Percentiles rank a stretch among this genome's conserved stretches.
Evolutionary conservation across 2,888 invertebrate species (phyloP).

Genomic region (Smittia aterrima): DNA sequence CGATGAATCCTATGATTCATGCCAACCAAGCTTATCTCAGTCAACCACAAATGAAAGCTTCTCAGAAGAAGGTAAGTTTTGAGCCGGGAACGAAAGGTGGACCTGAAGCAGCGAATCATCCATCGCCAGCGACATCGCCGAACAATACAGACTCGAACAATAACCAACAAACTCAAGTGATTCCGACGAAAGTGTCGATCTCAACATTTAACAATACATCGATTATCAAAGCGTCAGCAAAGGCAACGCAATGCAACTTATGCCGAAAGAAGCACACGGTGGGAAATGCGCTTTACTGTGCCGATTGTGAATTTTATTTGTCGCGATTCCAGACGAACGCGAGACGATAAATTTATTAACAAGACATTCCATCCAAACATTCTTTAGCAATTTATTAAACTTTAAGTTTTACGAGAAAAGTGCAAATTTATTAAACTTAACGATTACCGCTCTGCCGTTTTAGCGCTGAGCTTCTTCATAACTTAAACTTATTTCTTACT

Average conservation of each 20-base stretch:
- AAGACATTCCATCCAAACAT: conserved; percentile 31
- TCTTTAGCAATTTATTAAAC: conserved; percentile 16
- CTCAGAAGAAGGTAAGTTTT: conserved; percentile 67
- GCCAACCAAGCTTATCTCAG: conserved; percentile 54
- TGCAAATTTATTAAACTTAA: conserved; percentile 38
- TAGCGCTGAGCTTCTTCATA: not conserved
- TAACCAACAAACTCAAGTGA: conserved; percentile 46
- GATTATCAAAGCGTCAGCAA: conserved; percentile 55
- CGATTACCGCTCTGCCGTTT: not conserved
- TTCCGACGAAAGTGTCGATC: conserved; percentile 51
- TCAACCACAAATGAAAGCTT: conserved; percentile 44
- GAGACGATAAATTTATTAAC: conserved; percentile 46
- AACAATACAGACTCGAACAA: conserved; percentile 30
- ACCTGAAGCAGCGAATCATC: conserved; percentile 58
- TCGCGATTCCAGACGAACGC: conserved; percentile 72
- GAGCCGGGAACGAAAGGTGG: conserved; percentile 71
- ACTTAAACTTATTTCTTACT: not conserved
- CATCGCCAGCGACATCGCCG: conserved; percentile 45
- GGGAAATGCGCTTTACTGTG: conserved; percentile 78
- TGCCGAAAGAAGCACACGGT: conserved; percentile 81
- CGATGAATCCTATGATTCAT: conserved; percentile 49
- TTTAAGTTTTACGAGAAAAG: conserved; percentile 29
- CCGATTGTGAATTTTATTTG: conserved; percentile 91
- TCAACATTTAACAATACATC: conserved; percentile 51
- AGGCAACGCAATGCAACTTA: conserved; percentile 75